Evolutionary conservation across 1,140 invertebrate species (phyloP), one percentile per base, ranked within the genome.

Genomic region (Hermetia illucens): DNA sequence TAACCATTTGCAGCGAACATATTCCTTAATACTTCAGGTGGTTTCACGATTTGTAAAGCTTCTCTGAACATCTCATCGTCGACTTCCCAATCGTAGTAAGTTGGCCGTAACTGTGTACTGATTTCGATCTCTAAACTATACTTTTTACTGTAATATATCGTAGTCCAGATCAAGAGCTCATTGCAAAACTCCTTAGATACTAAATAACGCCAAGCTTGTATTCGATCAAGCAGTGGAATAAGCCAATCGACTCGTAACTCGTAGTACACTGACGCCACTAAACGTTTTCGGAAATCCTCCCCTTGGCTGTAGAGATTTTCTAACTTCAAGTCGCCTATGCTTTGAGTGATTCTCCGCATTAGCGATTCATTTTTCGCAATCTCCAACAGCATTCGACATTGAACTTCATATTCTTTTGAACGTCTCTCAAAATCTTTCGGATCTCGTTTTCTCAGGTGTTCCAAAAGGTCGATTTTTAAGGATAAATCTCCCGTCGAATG

Each of bases 51-150:
- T 22, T 45, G 40, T 37, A 56, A 17, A 2, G 53, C 55, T 35
- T 53, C 54, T 5, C 56, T 50, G 36, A 50, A 58, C 55, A 58
- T 58, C 17, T 36, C 29, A 1, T 35, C 10, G 9, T 58, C 55
- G 2, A 58, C 42, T 16, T 39, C 15, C 55, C 55, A 58, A 0
- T 32, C 25, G 1, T 19, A 27, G 36, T 44, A 58, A 19, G n/a
- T n/a, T n/a, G n/a, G n/a, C n/a, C n/a, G n/a, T n/a, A n/a, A n/a
- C n/a, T n/a, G n/a, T n/a, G n/a, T n/a, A n/a, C n/a, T n/a, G n/a
- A n/a, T n/a, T n/a, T n/a, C n/a, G n/a, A n/a, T n/a, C n/a, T n/a
- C n/a, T n/a, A n/a, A n/a, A n/a, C n/a, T n/a, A n/a, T n/a, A n/a
- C n/a, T n/a, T n/a, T n/a, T n/a, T n/a, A n/a, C n/a, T n/a, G n/a